Evolutionary conservation across 1,140 invertebrate species (phyloP), one percentile per base, ranked within the genome.

Genomic region (Grapholita molesta): DNA sequence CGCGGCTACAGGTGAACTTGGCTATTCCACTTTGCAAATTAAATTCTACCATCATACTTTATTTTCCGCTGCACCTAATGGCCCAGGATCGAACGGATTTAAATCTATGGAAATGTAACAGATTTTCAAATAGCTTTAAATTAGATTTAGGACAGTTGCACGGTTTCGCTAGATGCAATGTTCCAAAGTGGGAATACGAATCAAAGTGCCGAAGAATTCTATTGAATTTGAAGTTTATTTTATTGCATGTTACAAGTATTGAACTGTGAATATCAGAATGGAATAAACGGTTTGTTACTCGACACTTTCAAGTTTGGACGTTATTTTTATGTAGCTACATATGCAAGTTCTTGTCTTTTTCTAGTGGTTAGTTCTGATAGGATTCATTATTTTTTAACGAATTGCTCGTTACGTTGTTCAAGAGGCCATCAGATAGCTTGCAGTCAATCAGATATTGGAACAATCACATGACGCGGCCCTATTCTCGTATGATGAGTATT

Each of bases 81-180:
- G 35, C 38, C 24, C n/a, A 28, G 48, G 52, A 53, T 35, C 65
- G 66, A 67, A 67, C 15, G 18, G 64, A 65, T 65, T 65, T 38
- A 32, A 65, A 65, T 38, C 30, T 65, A 65, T 65, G 30, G 65
- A 71, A 70, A 35, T 25, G 35, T 69, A 38, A 61, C 65, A 73
- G 70, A 65, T 70, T 80, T 67, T 30, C 69, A 52, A 71, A 72
- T 74, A 72, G 70, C 74, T 77, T 75, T 68, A 82, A 89, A 89
- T 89, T 84, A 84, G 81, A 84, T 89, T 87, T 82, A 82, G 77
- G 76, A 76, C 69, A 82, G 77, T 77, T 76, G 77, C 75, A 83
- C 73, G 79, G 74, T 85, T 80, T 73, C 74, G 65, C 69, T 77
- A 76, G 77, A 82, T 78, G 73, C 79, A 79, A 80, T 83, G 80